Conservation (phyloP, 1,140 invertebrate genomes). For the Orussus abietinus region DNA sequence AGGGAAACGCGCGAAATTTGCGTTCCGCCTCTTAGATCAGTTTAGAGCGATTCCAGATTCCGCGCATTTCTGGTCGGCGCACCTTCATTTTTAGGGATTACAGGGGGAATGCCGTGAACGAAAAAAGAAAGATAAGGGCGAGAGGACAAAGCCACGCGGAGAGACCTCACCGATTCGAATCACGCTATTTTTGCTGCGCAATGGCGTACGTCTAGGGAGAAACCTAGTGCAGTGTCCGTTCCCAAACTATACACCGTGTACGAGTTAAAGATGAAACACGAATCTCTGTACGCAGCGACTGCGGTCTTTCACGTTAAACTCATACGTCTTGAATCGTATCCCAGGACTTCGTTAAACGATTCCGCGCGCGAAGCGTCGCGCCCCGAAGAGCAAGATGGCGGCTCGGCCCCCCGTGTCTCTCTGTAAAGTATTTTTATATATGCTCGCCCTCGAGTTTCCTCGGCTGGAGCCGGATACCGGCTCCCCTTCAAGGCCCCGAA, state of each 20-base stretch:
- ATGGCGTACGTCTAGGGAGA: conserved; percentile 17
- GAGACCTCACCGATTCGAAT: conserved; percentile 9
- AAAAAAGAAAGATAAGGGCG: conserved; percentile 3
- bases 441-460: conserved; percentile 12
- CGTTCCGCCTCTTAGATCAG: conserved; percentile 4
- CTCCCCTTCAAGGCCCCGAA: conserved; percentile 1
- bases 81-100: neutral
- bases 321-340: conserved; percentile 6
- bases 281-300: conserved; percentile 1
- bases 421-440: conserved; percentile 22
- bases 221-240: conserved; percentile 15
- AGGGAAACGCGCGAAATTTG: conserved; percentile 11
- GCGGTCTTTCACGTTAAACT: neutral
- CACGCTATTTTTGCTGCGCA: conserved; percentile 24
- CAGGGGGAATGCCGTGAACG: neutral
- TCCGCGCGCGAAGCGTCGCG: conserved; percentile 13
- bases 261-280: conserved; percentile 14
- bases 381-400: conserved; percentile 18
- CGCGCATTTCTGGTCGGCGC: conserved; percentile 2
- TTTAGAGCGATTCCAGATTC: conserved; percentile 2
- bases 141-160: neutral
- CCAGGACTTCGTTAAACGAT: conserved; percentile 8
- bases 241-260: conserved; percentile 18
- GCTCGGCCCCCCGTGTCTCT: conserved; percentile 10
- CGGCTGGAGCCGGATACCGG: no score